Conservation (phyloP, 2,113 vertebrate species). For the Zingel zingel region DNA sequence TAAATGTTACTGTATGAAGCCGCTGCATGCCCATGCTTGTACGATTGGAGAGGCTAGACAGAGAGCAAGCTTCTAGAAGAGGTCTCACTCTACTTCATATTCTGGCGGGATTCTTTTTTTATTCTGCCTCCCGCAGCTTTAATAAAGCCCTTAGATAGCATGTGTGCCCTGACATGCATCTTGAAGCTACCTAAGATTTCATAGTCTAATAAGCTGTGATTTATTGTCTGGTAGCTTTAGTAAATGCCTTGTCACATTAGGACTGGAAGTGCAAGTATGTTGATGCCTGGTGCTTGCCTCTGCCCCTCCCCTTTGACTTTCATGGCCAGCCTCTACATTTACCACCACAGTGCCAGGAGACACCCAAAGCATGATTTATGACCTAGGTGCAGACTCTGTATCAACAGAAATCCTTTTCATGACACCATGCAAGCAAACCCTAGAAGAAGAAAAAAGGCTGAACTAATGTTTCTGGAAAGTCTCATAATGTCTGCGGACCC, state of each 20-base stretch:
- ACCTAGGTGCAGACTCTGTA: conserved; percentile 27
- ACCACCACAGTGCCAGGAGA: conserved; percentile 74
- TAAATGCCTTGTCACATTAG: conserved; percentile 4
- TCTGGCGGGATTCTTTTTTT: too few relatives aligned
- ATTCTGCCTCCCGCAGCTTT: too few relatives aligned
- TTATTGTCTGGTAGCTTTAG: conserved; percentile 6
- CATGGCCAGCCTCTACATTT: conserved; percentile 82
- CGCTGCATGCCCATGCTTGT: too few relatives aligned
- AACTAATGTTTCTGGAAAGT: conserved; percentile 34
- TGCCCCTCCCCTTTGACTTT: conserved; percentile 75
- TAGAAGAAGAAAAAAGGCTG: conserved; percentile 1
- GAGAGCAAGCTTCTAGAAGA: too few relatives aligned
- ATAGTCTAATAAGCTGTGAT: conserved; percentile 16
- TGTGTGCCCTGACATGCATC: background rate
- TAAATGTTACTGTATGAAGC: too few relatives aligned
- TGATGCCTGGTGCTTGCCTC: conserved; percentile 3
- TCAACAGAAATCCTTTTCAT: conserved; percentile 56
- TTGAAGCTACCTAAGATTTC: background rate
- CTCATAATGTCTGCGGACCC: conserved; percentile 4
- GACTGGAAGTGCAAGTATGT: conserved; percentile 25
- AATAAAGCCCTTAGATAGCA: conserved; percentile 4
- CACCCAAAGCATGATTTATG: conserved; percentile 56
- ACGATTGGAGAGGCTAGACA: too few relatives aligned
- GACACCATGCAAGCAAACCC: conserved; percentile 5
- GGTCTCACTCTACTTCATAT: too few relatives aligned